A percentile compares a stretch with the other conserved stretches of the same genome.
These are phyloP conservation scores for Cygnus olor DNA, from an alignment of 2,797 vertebrate genomes.

Conservation along the genomic window DNA sequence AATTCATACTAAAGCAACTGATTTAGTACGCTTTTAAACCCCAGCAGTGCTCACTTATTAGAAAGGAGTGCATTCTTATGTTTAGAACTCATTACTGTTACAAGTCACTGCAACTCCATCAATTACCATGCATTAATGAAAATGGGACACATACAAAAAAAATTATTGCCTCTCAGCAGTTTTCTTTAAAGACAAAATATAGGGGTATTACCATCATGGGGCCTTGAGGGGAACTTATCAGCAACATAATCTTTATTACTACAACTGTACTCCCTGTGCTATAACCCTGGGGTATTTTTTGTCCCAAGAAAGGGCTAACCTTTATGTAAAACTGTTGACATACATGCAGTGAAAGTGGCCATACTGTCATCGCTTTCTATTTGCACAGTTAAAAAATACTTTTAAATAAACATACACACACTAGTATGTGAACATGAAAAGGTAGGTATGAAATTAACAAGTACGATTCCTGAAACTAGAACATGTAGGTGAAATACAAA, in stretches of 20 bases:
- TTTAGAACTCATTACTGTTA: conserved; percentile 86
- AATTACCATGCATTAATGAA: conserved; percentile 87
- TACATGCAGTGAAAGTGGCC: neutral
- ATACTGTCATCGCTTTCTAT: neutral
- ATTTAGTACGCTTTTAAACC: conserved; percentile 87
- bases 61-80: conserved; percentile 87
- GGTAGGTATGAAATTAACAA: neutral
- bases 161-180: conserved; percentile 84
- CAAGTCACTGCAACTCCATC: conserved; percentile 86
- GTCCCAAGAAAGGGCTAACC: conserved; percentile 55
- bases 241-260: conserved; percentile 79
- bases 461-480: conserved; percentile 17
- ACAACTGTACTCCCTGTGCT: conserved; percentile 63
- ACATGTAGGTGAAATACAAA: neutral
- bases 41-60: conserved; percentile 87
- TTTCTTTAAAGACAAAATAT: conserved; percentile 84
- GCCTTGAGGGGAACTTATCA: conserved; percentile 77
- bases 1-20: conserved; percentile 88
- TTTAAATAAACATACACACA: neutral
- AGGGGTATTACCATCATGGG: conserved; percentile 78
- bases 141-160: conserved; percentile 83
- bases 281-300: conserved; percentile 64
- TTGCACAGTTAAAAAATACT: conserved; percentile 52
- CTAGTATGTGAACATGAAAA: neutral
- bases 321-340: conserved; percentile 53